A percentile compares a stretch with the other conserved stretches of the same genome.
These are phyloP conservation scores for Dryococelus australis DNA, from an alignment of 2,888 invertebrate species.

Conservation along the genomic window DNA sequence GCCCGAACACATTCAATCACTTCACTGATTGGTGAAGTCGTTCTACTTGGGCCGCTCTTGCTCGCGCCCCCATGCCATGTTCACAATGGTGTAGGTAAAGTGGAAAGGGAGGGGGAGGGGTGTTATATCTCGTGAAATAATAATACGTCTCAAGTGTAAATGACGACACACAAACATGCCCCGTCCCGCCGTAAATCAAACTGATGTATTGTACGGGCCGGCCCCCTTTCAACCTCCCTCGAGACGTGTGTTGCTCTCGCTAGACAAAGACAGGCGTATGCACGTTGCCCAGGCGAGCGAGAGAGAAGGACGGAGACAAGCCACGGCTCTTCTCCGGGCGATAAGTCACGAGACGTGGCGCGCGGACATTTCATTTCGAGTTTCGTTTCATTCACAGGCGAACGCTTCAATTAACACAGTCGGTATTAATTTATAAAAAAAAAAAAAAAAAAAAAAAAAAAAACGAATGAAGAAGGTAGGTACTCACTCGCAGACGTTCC, in stretches of 20 bases:
- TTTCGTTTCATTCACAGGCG: background rate
- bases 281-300: background rate
- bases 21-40: too few relatives aligned
- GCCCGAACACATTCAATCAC: too few relatives aligned
- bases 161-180: constrained; percentile 24
- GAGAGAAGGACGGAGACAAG: background rate
- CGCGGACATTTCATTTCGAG: too few relatives aligned
- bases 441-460: too few relatives aligned
- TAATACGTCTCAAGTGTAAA: constrained; percentile 25
- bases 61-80: too few relatives aligned
- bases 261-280: too few relatives aligned
- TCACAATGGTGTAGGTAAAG: too few relatives aligned
- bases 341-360: background rate
- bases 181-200: background rate
- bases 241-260: too few relatives aligned
- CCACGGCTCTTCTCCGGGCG: background rate
- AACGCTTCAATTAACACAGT: background rate
- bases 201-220: background rate
- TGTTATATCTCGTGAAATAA: constrained; percentile 22
- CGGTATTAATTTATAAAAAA: background rate
- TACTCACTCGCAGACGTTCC: too few relatives aligned
- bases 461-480: too few relatives aligned
- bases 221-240: too few relatives aligned
- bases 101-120: background rate
- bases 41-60: too few relatives aligned